phyloP scores from a whole-genome alignment of 30 jellyfish, hydroid and myxozoan genomes.

The Aurelia aurita region DNA sequence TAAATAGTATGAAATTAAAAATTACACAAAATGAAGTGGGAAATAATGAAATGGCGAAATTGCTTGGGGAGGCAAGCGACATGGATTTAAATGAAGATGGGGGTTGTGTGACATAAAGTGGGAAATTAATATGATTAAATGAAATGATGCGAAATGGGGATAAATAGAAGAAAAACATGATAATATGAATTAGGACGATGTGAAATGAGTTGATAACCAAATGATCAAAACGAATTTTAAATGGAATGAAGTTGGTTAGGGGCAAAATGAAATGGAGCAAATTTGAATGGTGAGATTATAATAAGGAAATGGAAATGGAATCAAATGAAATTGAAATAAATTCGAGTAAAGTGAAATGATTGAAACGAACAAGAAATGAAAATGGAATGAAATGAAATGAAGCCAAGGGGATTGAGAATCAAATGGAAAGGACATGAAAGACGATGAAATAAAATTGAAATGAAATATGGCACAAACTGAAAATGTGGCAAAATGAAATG shows the following conservation, averaged over 20 bases:
- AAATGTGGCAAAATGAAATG: not conserved
- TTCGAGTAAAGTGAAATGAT: no score
- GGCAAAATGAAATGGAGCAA: not conserved
- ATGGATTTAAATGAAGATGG: no score
- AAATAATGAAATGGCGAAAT: not conserved
- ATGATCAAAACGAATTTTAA: no score
- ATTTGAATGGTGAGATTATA: not conserved
- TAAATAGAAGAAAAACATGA: not conserved
- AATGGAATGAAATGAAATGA: not conserved
- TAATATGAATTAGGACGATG: not conserved
- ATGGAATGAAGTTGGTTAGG: not conserved
- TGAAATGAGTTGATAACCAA: not conserved
- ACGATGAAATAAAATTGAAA: not conserved
- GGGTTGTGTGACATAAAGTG: no score
- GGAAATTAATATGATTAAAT: not conserved
- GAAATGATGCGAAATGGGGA: slow-evolving; percentile 6
- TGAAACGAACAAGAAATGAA: no score
- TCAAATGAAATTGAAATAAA: no score
- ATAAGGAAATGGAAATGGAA: not conserved
- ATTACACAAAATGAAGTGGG: not conserved
- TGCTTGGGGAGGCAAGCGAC: no score
- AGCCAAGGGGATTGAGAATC: not conserved
- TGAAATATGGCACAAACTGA: not conserved
- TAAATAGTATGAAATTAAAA: not conserved
- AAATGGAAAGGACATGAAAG: not conserved